A percentile compares a stretch with the other conserved stretches of the same genome.
Evolutionary conservation across 2,888 invertebrate species (phyloP).

Genomic region (Oxycera nigricornis): DNA sequence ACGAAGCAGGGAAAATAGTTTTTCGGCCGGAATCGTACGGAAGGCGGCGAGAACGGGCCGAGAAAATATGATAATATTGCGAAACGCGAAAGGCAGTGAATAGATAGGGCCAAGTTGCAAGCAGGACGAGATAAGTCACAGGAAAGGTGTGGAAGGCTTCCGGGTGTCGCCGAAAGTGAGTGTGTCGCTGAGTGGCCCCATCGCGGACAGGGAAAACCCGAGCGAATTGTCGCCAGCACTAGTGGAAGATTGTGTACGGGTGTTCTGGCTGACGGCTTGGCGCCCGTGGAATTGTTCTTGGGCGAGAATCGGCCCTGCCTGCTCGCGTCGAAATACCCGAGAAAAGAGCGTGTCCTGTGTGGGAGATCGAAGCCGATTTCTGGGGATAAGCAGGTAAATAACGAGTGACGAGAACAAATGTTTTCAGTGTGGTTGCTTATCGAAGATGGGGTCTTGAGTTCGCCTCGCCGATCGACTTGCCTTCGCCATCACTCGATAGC

Average conservation of each 20-base stretch:
- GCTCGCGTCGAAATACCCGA: background rate
- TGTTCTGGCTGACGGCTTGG: background rate
- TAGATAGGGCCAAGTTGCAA: background rate
- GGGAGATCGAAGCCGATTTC: background rate
- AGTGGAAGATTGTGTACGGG: constrained; percentile 17
- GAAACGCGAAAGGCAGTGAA: background rate
- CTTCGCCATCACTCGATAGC: no score
- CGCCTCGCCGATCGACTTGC: no score
- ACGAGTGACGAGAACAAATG: background rate
- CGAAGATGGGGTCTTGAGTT: constrained; percentile 8
- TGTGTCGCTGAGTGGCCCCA: background rate
- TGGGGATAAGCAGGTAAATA: constrained; percentile 27
- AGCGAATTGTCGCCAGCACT: background rate
- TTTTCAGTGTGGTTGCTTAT: background rate
- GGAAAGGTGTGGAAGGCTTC: constrained; percentile 3
- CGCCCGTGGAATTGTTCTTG: background rate
- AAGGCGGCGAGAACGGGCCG: background rate
- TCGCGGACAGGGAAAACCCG: constrained; percentile 23
- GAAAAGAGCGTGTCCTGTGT: background rate
- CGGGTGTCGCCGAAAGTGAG: constrained; percentile 16
- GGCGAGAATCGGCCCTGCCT: background rate
- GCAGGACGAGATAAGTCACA: background rate
- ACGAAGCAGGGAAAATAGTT: constrained; percentile 9
- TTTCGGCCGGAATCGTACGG: constrained; percentile 5
- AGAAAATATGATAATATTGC: background rate